Evolutionary conservation across 2,888 invertebrate species (phyloP), one percentile per base, ranked within the genome.

Genomic region (Aleiodes testaceus): DNA sequence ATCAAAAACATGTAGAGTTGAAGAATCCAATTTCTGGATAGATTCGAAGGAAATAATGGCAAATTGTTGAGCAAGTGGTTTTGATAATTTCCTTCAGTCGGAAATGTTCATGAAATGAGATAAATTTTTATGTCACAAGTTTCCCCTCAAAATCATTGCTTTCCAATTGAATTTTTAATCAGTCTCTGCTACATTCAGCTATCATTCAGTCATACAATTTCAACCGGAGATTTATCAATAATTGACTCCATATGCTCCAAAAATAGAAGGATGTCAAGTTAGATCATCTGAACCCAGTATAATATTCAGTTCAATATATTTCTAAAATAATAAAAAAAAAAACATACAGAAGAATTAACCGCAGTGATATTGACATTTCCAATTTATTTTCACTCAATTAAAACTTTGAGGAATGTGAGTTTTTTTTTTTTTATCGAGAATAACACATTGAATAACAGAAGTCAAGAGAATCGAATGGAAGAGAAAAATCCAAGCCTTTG

Each of bases 351-450:
- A 42, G 20, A n/a, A 63, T 45, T 45, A 45, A 52, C 53, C 66
- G 66, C 68, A 70, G 67, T 66, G 69, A 16, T 30, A 55, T 70
- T 59, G 68, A 72, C 72, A 53, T 65, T 69, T 74, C 66, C 74
- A 72, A 72, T 74, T 72, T 74, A 45, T 45, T 63, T 63, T 20
- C 45, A 12, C 44, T 45, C 22, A 71, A 74, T 74, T 55, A 72
- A 68, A 72, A 74, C 70, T 72, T 68, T 69, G n/a, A 69, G 26
- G 69, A 11, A 20, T 52, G 42, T 65, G 63, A 63, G n/a, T 67
- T 68, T 45, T 63, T 53, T 9, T 68, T 11, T 67, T 68, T 45
- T 63, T 53, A 9, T 68, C 36, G 50, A 36, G 53, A 63, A 52
- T 66, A 53, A 66, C 22, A 36, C 2, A 66, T 66, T 49, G 18